These are phyloP conservation scores for Oxyruncus cristatus DNA, from an alignment of 2,113 vertebrate genomes.

Conservation along the genomic window DNA sequence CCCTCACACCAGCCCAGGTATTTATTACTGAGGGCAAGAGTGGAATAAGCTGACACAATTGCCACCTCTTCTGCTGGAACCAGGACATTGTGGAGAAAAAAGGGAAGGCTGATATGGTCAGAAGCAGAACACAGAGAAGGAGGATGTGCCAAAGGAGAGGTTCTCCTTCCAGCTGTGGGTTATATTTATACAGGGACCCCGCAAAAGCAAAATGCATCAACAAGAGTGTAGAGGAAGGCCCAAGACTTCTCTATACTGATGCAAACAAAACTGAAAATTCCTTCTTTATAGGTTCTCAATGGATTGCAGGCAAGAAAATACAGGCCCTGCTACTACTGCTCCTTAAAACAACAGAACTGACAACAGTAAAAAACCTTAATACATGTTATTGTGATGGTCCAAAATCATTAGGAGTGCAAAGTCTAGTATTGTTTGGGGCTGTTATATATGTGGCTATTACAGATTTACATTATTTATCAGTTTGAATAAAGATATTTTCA, in stretches of 20 bases:
- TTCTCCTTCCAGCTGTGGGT: neutral
- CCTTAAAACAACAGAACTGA: neutral
- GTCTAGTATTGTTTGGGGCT: neutral
- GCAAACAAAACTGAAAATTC: neutral
- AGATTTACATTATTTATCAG: neutral
- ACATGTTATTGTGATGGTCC: neutral
- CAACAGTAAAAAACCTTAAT: neutral
- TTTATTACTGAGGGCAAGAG: neutral
- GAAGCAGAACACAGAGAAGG: neutral
- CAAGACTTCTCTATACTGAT: neutral
- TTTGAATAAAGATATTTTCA: neutral
- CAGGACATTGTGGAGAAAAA: neutral
- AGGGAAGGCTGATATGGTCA: rapidly evolving
- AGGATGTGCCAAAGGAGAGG: neutral
- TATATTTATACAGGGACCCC: neutral
- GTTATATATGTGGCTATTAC: neutral
- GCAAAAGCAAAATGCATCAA: neutral
- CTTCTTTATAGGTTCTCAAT: neutral
- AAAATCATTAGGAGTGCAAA: neutral
- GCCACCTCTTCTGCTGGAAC: neutral
- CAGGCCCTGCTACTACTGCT: neutral
- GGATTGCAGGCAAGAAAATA: neutral
- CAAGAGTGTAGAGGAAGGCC: neutral
- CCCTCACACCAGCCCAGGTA: neutral
- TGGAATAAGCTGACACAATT: neutral